Evolutionary conservation across 2,113 vertebrate genomes (phyloP).

Genomic region (Neopipo cinnamomea): DNA sequence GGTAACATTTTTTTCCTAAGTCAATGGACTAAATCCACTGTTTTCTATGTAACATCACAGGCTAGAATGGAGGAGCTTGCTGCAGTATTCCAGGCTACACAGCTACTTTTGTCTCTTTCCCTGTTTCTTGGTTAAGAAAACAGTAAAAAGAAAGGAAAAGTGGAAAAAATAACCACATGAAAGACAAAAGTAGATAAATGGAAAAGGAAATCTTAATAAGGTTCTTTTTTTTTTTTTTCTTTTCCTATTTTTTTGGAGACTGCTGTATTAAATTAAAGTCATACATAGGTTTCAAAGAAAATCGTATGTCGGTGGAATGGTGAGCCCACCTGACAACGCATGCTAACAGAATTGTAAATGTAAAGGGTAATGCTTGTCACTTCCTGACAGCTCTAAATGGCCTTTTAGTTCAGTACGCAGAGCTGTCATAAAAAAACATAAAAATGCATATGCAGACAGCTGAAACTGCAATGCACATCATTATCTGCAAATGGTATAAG

Average conservation of each 20-base stretch:
- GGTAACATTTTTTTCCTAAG: slow-evolving; percentile 45
- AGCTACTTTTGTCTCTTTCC: slow-evolving; percentile 30
- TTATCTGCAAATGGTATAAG: slow-evolving; percentile 88
- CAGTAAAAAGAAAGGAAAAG: slow-evolving; percentile 1
- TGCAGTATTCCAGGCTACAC: slow-evolving; percentile 31
- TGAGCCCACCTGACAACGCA: slow-evolving; percentile 86
- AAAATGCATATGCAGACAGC: slow-evolving; percentile 88
- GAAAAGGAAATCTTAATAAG: slow-evolving; percentile 78
- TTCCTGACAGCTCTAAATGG: slow-evolving; percentile 97
- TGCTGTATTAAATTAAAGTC: slow-evolving; percentile 98
- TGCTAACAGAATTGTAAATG: slow-evolving; percentile 95
- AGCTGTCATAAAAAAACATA: slow-evolving; percentile 89
- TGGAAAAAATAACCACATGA: slow-evolving; percentile 43
- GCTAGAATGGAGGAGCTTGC: slow-evolving; percentile 13
- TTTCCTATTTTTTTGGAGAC: slow-evolving; percentile 79
- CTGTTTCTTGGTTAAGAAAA: slow-evolving; percentile 28
- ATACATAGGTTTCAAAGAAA: slow-evolving; percentile 85
- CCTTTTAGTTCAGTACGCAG: slow-evolving; percentile 90
- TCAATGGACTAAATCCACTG: slow-evolving; percentile 63
- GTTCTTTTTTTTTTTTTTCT: slow-evolving; percentile 69
- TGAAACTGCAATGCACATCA: slow-evolving; percentile 86
- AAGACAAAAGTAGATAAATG: slow-evolving; percentile 70
- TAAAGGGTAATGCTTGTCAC: slow-evolving; percentile 95
- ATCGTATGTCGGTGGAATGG: slow-evolving; percentile 80
- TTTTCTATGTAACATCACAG: slow-evolving; percentile 43